phyloP scores from a whole-genome alignment of 2,113 vertebrate genomes.

The Chionomys nivalis region DNA sequence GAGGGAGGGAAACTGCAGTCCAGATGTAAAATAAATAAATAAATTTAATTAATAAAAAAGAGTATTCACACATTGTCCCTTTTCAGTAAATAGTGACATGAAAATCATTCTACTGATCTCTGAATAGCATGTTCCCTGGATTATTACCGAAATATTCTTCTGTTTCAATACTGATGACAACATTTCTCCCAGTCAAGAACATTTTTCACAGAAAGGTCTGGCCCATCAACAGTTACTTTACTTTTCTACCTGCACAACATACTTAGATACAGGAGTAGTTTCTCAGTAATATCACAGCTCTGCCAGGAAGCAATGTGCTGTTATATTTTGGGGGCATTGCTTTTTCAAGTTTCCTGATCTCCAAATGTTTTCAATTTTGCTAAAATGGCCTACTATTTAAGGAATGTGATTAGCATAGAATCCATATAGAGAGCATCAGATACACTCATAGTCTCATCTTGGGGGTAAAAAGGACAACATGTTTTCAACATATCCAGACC shows the following conservation, averaged over 20 bases:
- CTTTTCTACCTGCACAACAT: background rate
- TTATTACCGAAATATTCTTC: conserved; percentile 35
- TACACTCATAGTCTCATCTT: background rate
- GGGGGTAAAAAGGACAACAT: background rate
- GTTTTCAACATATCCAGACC: background rate
- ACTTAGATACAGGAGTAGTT: background rate
- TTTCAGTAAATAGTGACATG: background rate
- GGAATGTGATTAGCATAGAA: background rate
- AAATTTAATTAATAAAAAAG: background rate
- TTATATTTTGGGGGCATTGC: background rate
- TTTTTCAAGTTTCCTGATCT: background rate
- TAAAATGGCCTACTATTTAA: background rate
- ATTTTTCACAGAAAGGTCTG: conserved; percentile 8
- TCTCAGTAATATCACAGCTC: background rate
- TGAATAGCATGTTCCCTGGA: background rate
- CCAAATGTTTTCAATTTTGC: background rate
- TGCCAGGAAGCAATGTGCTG: background rate
- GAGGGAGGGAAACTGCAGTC: background rate
- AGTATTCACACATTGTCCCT: background rate
- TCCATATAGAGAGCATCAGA: background rate
- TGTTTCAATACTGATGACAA: conserved; percentile 24
- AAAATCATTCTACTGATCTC: conserved; percentile 39
- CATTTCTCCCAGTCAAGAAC: background rate
- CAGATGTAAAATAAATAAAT: background rate
- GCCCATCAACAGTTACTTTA: background rate